Base-by-base conservation (phyloP, 2,797 vertebrate genomes). In the Amphiprion clarkii region DNA sequence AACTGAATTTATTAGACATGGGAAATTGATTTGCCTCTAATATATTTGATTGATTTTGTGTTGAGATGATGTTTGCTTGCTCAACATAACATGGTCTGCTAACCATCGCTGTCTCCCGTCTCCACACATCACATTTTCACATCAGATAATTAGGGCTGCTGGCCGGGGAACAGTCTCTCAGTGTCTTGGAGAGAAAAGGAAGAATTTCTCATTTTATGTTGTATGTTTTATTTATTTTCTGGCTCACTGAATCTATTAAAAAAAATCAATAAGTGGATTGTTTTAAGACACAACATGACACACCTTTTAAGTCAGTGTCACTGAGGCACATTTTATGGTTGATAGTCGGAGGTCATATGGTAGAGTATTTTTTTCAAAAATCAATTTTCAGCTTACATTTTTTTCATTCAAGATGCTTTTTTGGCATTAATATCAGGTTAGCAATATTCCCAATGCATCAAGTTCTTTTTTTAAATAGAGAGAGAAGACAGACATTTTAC, bases 1-100 rank as follows among this genome's bases (percentile, higher is more conserved):
- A 56, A 14, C 16, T 56, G n/a, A 63, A 68, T 79, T 60, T 56
- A 81, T 69, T 27, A 49, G 53, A 74, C 63, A 42, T 4, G 49
- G 60, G 49, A 39, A 78, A 61, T 36, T 67, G 63, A 79, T 82
- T 76, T 53, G 17, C n/a, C 54, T 1, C 39, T 60, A 67, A 82
- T 67, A 71, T 2, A 77, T 69, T 57, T 78, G 61, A 80, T 75
- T 82, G 71, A 69, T 76, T 85, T 75, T 69, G 29, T 39, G 51
- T 74, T 66, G 3, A 27, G 36, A 40, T 19, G 52, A 69, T 49
- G 61, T 62, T 10, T 46, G 55, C 53, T 29, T 61, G 65, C 78
- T 76, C 82, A 19, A 72, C 66, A 31, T 6, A 14, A 19, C 29
- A 6, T 66, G 55, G 42, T 71, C 56, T 64, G 69, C 53, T 19